Conservation (phyloP, 2,888 invertebrate genomes). For the Slavum lentiscoides region DNA sequence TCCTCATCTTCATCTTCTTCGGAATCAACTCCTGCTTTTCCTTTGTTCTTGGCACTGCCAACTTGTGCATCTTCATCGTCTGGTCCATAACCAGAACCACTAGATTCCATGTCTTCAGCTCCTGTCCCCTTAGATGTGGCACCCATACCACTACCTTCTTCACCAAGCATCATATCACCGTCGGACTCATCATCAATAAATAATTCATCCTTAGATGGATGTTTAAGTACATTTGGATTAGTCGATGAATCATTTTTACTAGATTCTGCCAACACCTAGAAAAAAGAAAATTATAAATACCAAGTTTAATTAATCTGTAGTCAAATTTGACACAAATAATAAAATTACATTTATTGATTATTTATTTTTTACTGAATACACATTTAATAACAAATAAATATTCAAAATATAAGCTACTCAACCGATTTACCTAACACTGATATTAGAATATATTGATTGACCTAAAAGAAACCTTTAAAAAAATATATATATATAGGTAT, state of each 20-base stretch:
- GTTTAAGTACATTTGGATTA: slow-evolving; percentile 26
- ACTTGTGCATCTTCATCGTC: slow-evolving; percentile 69
- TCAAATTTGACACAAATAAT: no score
- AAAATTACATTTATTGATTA: neutral
- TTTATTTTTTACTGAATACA: neutral
- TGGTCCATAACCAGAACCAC: slow-evolving; percentile 83
- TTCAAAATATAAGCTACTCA: neutral
- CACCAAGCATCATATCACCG: slow-evolving; percentile 40
- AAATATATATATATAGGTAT: no score
- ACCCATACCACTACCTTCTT: slow-evolving; percentile 47
- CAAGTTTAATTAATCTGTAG: neutral
- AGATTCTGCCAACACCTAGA: slow-evolving; percentile 31
- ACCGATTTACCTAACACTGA: neutral
- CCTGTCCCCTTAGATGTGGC: slow-evolving; percentile 61
- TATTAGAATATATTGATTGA: slow-evolving; percentile 3
- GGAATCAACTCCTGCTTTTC: slow-evolving; percentile 7
- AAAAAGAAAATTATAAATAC: neutral
- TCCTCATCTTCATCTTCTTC: slow-evolving; percentile 36
- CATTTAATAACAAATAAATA: no score
- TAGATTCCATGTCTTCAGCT: slow-evolving; percentile 77
- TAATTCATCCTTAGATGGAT: slow-evolving; percentile 64
- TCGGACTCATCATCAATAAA: slow-evolving; percentile 74
- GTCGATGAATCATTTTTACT: slow-evolving; percentile 38
- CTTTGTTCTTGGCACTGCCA: slow-evolving; percentile 34
- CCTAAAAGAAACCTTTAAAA: slow-evolving; percentile 8